A percentile compares a stretch with the other conserved stretches of the same genome.
Evolutionary conservation across 2,797 vertebrate species (phyloP).

Genomic region (Oreonectes daqikongensis): DNA sequence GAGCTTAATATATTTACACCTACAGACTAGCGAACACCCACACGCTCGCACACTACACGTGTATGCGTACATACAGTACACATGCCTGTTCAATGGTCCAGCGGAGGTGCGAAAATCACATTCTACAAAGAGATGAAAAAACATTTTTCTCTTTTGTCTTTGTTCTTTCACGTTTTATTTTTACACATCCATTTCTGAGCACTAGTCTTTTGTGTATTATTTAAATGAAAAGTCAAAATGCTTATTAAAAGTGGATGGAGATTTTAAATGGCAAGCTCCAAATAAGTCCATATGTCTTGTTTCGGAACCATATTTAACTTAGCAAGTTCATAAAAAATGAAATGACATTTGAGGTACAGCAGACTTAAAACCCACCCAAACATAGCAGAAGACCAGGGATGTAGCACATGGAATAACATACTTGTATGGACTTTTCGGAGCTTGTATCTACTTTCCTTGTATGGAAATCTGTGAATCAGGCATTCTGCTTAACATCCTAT

Average conservation of each 20-base stretch:
- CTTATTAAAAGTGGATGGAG: too few species aligned
- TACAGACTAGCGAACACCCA: slow-evolving; percentile 13
- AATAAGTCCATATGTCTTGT: too few species aligned
- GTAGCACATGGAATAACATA: neutral
- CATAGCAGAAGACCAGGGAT: neutral
- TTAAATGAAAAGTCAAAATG: neutral
- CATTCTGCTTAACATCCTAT: neutral
- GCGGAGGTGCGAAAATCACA: slow-evolving; percentile 13
- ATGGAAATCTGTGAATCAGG: neutral
- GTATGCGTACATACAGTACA: neutral
- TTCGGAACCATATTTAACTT: too few species aligned
- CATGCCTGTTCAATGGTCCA: neutral
- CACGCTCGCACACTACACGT: neutral
- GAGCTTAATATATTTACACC: neutral
- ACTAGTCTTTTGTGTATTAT: neutral
- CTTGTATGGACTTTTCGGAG: neutral
- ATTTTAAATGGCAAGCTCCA: too few species aligned
- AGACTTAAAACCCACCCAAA: neutral
- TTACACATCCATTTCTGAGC: neutral
- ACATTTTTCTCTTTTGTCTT: neutral
- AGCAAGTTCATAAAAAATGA: too few species aligned
- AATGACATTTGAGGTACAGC: neutral
- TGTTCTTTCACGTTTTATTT: neutral
- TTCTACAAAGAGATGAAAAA: neutral
- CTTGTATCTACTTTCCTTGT: neutral